Base-by-base conservation (phyloP, 1,140 invertebrate species). In the Sinonovacula constricta region DNA sequence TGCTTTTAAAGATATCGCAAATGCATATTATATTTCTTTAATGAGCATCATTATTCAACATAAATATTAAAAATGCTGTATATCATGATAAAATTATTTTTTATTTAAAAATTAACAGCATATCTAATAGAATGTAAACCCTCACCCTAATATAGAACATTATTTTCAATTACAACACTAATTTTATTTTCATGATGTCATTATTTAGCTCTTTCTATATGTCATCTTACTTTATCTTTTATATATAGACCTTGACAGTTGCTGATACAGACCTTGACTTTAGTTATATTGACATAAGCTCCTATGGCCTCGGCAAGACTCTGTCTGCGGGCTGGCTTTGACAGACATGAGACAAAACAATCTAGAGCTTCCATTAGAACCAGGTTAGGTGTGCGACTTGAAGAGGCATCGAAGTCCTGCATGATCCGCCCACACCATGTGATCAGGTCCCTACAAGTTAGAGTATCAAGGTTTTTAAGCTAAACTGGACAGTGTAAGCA, bases 331-430 rank as follows among this genome's bases (percentile, higher is more conserved):
- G 83, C 59, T 7, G 92, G 90, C 78, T 94, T 93, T 1, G 94
- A 89, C 18, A 95, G 93, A 26, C 94, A 95, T 81, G 94, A 95
- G 82, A 95, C 95, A 89, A 98, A 99, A 82, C 98, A 94, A 91
- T 98, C 97, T 28, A 97, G 93, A 0, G 97, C 97, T 92, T 98
- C 95, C 91, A 97, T 95, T 70, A 97, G 94, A 1, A 97, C 94
- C 89, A 94, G 94, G 28, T 95, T 91, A 3, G 94, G 94, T 4
- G 95, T 94, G 59, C 94, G 93, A n/a, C 94, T 91, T 39, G 94
- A 95, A 0, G 94, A 93, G 1, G 95, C 93, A 83, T 95, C 93
- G 90, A 96, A 97, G 84, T 95, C 93, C 15, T 93, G 88, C 26
- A 94, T 92, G 10, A 96, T 94, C 86, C 97, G 93, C 15, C 93